A percentile compares a stretch with the other conserved stretches of the same genome.
Evolutionary conservation across 1,140 invertebrate species (phyloP).

Genomic region (Saccostrea echinata): DNA sequence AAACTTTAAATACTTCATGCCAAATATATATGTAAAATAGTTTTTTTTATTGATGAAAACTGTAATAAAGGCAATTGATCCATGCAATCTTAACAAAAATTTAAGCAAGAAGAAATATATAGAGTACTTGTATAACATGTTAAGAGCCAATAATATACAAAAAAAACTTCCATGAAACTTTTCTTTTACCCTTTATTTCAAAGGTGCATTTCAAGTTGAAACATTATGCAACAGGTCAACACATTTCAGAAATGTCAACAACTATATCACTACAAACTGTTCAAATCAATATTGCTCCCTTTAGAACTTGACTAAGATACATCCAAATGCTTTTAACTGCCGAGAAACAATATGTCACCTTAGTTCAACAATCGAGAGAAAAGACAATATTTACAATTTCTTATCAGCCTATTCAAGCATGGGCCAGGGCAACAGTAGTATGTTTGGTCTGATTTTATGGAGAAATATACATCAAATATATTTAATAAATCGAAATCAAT

Average conservation of each 20-base stretch:
- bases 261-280: conserved; percentile 11
- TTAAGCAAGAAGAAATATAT: no score
- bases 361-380: not conserved
- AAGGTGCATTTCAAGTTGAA: not conserved
- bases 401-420: conserved; percentile 14
- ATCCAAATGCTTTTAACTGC: conserved; percentile 28
- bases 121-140: no score
- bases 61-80: no score
- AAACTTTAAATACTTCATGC: no score
- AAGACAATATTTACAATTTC: conserved; percentile 35
- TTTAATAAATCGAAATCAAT: not conserved
- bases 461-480: not conserved
- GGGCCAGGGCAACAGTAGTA: not conserved
- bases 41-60: no score
- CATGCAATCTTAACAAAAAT: no score
- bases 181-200: no score
- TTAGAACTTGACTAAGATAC: conserved; percentile 19
- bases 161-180: no score
- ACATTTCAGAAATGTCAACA: conserved; percentile 25
- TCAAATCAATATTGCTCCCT: conserved; percentile 14
- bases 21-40: no score
- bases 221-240: conserved; percentile 27
- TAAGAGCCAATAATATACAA: no score
- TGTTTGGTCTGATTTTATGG: not conserved
- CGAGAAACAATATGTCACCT: conserved; percentile 24